Evolutionary conservation across 2,888 invertebrate genomes (phyloP).

Genomic region (Drosophila nr. fundita): DNA sequence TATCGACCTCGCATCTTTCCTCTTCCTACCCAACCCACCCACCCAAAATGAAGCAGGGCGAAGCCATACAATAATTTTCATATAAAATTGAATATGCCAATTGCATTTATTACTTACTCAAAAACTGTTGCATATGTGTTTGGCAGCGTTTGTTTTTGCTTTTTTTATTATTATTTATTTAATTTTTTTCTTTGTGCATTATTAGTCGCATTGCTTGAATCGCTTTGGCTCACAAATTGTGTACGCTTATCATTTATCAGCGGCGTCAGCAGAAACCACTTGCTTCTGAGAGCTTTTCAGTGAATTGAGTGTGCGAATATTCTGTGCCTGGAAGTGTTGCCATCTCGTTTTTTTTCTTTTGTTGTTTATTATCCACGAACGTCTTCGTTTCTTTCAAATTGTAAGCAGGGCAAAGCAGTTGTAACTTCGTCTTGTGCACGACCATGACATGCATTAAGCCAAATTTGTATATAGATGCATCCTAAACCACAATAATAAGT

Average conservation of each 20-base stretch:
- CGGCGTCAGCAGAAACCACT: conserved; percentile 59
- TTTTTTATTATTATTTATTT: conserved; percentile 6
- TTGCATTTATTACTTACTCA: conserved; percentile 35
- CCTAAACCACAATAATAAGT: conserved; percentile 7
- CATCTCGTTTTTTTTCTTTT: conserved; percentile 48
- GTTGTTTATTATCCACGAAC: conserved; percentile 17
- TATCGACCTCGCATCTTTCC: conserved; percentile 54
- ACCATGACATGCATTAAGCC: conserved; percentile 13
- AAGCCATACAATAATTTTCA: conserved; percentile 56
- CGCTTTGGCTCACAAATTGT: conserved; percentile 33
- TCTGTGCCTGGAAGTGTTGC: conserved; percentile 43
- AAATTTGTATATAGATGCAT: conserved; percentile 2
- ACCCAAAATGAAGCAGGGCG: conserved; percentile 27
- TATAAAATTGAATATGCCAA: conserved; percentile 33
- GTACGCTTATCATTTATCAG: conserved; percentile 59
- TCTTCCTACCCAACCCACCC: conserved; percentile 25
- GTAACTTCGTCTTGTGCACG: conserved; percentile 5
- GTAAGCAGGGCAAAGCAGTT: conserved; percentile 1
- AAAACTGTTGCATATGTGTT: conserved; percentile 17
- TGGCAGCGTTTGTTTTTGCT: conserved; percentile 2
- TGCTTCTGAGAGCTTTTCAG: conserved; percentile 50
- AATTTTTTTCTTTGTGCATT: conserved; percentile 21
- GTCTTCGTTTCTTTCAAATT: not conserved
- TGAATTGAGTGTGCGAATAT: conserved; percentile 22
- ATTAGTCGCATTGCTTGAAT: not conserved